Percentiles rank a stretch among this genome's conserved stretches.
These are phyloP conservation scores for Halichondria panicea DNA, from an alignment of 37 sponge, comb jelly and placozoan genomes.

Conservation along the genomic window DNA sequence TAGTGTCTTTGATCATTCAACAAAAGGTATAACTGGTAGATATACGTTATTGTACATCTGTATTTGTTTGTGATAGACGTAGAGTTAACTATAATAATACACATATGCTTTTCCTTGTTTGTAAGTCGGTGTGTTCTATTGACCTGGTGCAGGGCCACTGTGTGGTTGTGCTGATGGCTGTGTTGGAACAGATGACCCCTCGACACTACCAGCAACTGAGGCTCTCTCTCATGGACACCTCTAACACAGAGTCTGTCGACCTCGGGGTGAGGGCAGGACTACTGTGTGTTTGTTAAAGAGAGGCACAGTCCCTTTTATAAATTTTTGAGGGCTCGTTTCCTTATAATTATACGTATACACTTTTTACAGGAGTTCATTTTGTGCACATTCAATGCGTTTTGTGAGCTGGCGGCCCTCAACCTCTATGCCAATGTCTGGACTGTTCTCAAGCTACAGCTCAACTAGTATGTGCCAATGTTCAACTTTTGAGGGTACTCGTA, in stretches of 20 bases:
- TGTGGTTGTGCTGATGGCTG: slow-evolving; percentile 31
- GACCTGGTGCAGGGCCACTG: slow-evolving; percentile 34
- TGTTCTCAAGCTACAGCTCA: slow-evolving; percentile 46
- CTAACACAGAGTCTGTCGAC: slow-evolving; percentile 6
- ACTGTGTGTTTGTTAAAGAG: slow-evolving; percentile 5
- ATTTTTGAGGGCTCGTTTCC: neutral
- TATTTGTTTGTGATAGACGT: too few species aligned
- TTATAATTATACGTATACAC: neutral
- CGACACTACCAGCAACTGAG: slow-evolving; percentile 37
- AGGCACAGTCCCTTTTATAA: neutral
- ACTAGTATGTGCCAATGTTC: slow-evolving; percentile 35
- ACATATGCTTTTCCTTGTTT: too few species aligned
- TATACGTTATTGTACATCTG: neutral
- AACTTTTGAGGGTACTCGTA: neutral
- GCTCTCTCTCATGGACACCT: neutral
- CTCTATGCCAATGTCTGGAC: slow-evolving; percentile 67
- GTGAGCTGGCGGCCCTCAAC: slow-evolving; percentile 47
- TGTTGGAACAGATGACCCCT: slow-evolving; percentile 55
- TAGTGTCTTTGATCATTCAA: too few species aligned
- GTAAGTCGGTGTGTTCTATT: too few species aligned
- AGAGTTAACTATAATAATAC: too few species aligned
- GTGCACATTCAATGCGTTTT: slow-evolving; percentile 52
- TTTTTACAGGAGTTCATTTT: slow-evolving; percentile 61
- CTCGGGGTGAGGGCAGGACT: slow-evolving; percentile 19
- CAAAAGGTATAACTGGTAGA: neutral